phyloP scores from a whole-genome alignment of 2,888 invertebrate species.

The Ecliptopera silaceata region DNA sequence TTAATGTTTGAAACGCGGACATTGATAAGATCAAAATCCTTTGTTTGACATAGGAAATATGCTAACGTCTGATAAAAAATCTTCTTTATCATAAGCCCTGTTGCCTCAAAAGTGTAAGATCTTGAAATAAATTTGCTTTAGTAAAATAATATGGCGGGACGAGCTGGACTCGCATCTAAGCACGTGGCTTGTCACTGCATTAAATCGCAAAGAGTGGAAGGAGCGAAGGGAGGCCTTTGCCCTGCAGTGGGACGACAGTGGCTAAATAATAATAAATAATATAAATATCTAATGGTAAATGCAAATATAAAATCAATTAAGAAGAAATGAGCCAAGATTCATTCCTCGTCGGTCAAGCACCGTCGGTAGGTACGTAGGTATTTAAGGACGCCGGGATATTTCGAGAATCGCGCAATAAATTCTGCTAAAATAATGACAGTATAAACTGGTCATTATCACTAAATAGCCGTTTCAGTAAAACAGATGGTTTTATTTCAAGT shows the following conservation, averaged over 20 bases:
- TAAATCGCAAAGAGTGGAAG: too few species aligned
- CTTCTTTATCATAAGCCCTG: not conserved
- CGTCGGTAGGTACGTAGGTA: slow-evolving; percentile 12
- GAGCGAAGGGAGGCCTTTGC: too few species aligned
- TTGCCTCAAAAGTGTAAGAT: too few species aligned
- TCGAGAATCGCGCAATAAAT: slow-evolving; percentile 9
- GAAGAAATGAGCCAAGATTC: slow-evolving; percentile 1
- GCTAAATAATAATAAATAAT: too few species aligned
- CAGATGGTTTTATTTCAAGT: not conserved
- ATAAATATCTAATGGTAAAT: not conserved
- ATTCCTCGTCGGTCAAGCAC: slow-evolving; percentile 31
- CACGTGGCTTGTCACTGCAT: too few species aligned
- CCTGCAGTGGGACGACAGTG: too few species aligned
- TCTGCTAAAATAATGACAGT: slow-evolving; percentile 40
- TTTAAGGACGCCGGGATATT: slow-evolving; percentile 7
- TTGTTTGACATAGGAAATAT: not conserved
- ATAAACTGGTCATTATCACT: slow-evolving; percentile 40
- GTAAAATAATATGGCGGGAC: too few species aligned
- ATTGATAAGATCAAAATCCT: not conserved
- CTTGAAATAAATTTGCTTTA: too few species aligned
- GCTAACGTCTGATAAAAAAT: not conserved
- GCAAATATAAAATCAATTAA: not conserved
- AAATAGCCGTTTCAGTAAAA: not conserved
- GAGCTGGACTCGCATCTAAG: too few species aligned
- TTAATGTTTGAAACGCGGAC: not conserved